Conservation (phyloP, 53 echinoderm and acorn worm genomes). For the Echinarachnius parma region DNA sequence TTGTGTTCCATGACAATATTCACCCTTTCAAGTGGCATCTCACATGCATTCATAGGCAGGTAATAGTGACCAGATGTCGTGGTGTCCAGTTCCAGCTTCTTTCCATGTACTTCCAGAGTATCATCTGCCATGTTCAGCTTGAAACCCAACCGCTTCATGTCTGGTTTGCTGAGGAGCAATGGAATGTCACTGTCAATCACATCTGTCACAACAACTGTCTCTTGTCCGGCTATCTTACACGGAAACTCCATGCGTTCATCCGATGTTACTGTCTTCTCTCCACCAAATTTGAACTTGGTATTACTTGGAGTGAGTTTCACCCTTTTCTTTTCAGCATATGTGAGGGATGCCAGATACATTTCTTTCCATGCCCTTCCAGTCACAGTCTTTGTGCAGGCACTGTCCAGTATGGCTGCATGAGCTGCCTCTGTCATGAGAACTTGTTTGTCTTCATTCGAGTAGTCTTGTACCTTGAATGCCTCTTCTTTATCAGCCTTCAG, state of each 20-base stretch:
- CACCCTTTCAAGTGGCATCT: slow-evolving; percentile 8
- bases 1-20: slow-evolving; percentile 32
- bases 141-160: slow-evolving; percentile 43
- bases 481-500: neutral
- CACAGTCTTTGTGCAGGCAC: slow-evolving; percentile 34
- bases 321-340: slow-evolving; percentile 21
- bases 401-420: slow-evolving; percentile 42
- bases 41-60: slow-evolving; percentile 30
- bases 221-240: slow-evolving; percentile 23
- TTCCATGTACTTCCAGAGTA: slow-evolving; percentile 40
- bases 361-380: slow-evolving; percentile 49
- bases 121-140: slow-evolving; percentile 41
- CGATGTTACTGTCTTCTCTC: slow-evolving; percentile 34
- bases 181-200: slow-evolving; percentile 54
- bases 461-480: slow-evolving; percentile 50
- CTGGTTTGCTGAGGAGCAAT: slow-evolving; percentile 48
- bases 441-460: slow-evolving; percentile 43
- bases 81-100: slow-evolving; percentile 20
- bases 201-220: slow-evolving; percentile 38
- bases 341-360: slow-evolving; percentile 37
- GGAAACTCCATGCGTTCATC: slow-evolving; percentile 33
- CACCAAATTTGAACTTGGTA: slow-evolving; percentile 53
- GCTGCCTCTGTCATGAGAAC: slow-evolving; percentile 46
- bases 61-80: slow-evolving; percentile 49
- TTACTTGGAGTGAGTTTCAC: slow-evolving; percentile 26